Base-by-base conservation (phyloP, 2,888 invertebrate species). In the Ganaspis brasiliensis region DNA sequence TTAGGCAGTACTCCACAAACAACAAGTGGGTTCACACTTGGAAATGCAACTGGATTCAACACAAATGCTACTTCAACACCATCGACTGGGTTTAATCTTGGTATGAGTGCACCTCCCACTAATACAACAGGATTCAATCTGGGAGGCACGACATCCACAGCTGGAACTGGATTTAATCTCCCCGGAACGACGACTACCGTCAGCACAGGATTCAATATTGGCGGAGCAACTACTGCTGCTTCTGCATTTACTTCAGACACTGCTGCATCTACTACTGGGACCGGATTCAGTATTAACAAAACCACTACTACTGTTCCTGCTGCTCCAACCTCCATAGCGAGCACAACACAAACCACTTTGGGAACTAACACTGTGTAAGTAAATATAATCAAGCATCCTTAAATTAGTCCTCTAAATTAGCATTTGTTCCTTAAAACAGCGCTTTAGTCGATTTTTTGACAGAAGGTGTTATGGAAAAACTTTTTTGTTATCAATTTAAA, bases 331-430 rank as follows among this genome's bases (percentile, higher is more conserved):
- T 72, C 79, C 61, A 74, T 74, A 3, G 24, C 78, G 10, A 81
- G 73, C 70, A 79, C 76, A 59, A 76, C 90, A 40, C 88, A 88
- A 77, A 86, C 87, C 19, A 83, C 88, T 12, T 82, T 91, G 26
- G 89, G 88, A 40, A 85, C 88, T 21, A 84, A 86, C 14, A 90
- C 89, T n/a, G 90, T 88, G 89, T 90, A 82, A 82, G 79, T 56
- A 70, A 16, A 79, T 8, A 52, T 59, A n/a, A 19, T 52, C 37
- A 52, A 35, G 21, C 45, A 16, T 71, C 37, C 35, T 40, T 52
- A 35, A 71, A 21, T 61, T 63, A 40, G 37, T 74, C 63, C n/a
- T n/a, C n/a, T n/a, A n/a, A n/a, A n/a, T n/a, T n/a, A n/a, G n/a
- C n/a, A n/a, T n/a, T n/a, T n/a, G n/a, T n/a, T n/a, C n/a, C n/a